A percentile compares a stretch with the other conserved stretches of the same genome.
These are phyloP conservation scores for Drosophila borborema DNA, from an alignment of 2,888 invertebrate genomes.

Conservation along the genomic window DNA sequence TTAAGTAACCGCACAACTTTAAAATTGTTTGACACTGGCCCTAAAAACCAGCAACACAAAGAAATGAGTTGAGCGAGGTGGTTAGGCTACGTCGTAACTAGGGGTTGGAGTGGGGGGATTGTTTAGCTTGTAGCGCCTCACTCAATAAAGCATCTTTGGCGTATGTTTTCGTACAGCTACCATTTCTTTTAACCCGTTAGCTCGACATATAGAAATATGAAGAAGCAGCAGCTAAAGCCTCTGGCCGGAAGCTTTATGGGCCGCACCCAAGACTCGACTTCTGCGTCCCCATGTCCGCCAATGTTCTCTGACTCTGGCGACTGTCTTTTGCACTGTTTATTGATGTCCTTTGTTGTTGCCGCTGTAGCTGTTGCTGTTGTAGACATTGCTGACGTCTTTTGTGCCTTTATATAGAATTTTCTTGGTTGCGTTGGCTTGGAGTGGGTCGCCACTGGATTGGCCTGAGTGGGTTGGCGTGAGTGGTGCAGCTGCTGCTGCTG, in stretches of 20 bases:
- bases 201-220: constrained; percentile 57
- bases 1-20: constrained; percentile 77
- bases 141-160: constrained; percentile 78
- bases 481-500: background rate
- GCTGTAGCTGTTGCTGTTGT: constrained; percentile 32
- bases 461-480: background rate
- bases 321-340: constrained; percentile 78
- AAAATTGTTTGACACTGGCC: constrained; percentile 70
- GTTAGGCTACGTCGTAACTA: background rate
- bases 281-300: constrained; percentile 6
- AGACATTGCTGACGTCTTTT: constrained; percentile 80
- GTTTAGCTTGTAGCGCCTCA: constrained; percentile 1
- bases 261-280: constrained; percentile 25
- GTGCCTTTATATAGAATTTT: constrained; percentile 73
- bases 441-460: constrained; percentile 20
- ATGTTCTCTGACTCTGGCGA: constrained; percentile 39
- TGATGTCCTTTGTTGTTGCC: constrained; percentile 63
- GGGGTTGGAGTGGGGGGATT: background rate
- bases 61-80: background rate
- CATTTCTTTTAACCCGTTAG: constrained; percentile 22
- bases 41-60: constrained; percentile 6
- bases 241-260: constrained; percentile 65
- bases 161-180: constrained; percentile 50
- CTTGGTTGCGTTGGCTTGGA: constrained; percentile 46
- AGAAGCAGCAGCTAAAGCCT: constrained; percentile 46